Evolutionary conservation across 1,140 invertebrate species (phyloP), one percentile per base, ranked within the genome.

Genomic region (Bactericera cockerelli): DNA sequence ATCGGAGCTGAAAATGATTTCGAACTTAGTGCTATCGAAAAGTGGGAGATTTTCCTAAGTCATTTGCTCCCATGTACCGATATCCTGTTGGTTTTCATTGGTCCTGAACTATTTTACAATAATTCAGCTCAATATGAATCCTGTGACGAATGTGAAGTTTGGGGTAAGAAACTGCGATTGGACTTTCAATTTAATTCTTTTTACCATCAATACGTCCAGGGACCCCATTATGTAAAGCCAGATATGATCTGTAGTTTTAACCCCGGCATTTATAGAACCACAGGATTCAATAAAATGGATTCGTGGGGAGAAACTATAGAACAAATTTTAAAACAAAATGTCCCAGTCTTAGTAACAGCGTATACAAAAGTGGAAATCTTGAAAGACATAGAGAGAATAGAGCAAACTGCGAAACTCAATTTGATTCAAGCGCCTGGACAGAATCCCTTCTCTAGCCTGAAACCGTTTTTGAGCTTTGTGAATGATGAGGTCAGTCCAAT

Each of bases 381-480:
- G 0, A 67, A 76, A 62, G 83, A 86, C 65, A 65, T 84, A 28
- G 63, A 67, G 2, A 68, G 79, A 21, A 66, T 76, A 54, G 55
- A 61, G 56, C 24, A 56, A 33, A 66, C 68, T 24, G 64, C 69
- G n/a, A 66, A 72, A 13, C 61, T 78, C 1, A 70, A 77, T 13
- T 65, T 79, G 0, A 63, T 83, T 4, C 56, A 75, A 8, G 72
- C 75, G 13, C 75, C 80, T 0, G 71, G 70, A 24, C 68, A 66
- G 33, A 86, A 86, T 70, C 76, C 76, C 0, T 86, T 80, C 62
- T 70, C 80, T 0, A 82, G 81, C 55, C 70, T 81, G 0, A 77
- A 81, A 65, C 83, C 83, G 0, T 82, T 84, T 63, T 76, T 82
- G 31, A 86, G 85, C 67, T 84, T 86, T 63, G 79, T 86, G 14